Base-by-base conservation (phyloP, 2,797 vertebrate species). In the Myiotriccus ornatus region DNA sequence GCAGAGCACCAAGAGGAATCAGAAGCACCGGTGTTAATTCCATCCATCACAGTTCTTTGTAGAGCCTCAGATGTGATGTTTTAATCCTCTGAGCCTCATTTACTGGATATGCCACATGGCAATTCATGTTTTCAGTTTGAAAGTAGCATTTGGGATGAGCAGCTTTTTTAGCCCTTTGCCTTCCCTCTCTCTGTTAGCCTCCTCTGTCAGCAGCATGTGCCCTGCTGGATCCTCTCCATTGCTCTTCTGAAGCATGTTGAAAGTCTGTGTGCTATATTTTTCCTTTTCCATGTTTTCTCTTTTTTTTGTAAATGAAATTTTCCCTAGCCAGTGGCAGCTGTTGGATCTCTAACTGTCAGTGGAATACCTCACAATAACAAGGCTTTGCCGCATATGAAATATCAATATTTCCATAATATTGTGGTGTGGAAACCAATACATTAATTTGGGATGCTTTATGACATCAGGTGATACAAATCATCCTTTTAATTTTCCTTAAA, bases 41-140 rank as follows among this genome's bases (percentile, higher is more conserved):
- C 28, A 65, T n/a, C 43, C 34, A 71, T 69, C 67, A 12, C 35
- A 57, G 64, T 43, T 55, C 37, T 91, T 88, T 65, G 39, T 28
- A 30, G 63, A 89, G 28, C 53, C 43, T 92, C 70, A 71, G 65
- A 86, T 65, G 46, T 50, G 75, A 32, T 19, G 5, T 60, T 95
- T 81, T 86, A 92, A 79, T 89, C 85, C 79, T 88, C 44, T 32
- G 83, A 91, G 69, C 43, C 89, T 90, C 91, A 79, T 95, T 87
- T 93, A 56, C 39, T 25, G 35, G 52, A 19, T 64, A 46, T 19
- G 57, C 34, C 55, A 76, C 49, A 34, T 34, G 67, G 47, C n/a
- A 59, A 73, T 86, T 82, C 27, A 18, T 14, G n/a, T 46, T 87
- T 91, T 55, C 47, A 37, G 35, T 91, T 71, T 91, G 53, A 95